Conservation (phyloP, 2,797 vertebrate genomes). For the Oryzias sinensis region DNA sequence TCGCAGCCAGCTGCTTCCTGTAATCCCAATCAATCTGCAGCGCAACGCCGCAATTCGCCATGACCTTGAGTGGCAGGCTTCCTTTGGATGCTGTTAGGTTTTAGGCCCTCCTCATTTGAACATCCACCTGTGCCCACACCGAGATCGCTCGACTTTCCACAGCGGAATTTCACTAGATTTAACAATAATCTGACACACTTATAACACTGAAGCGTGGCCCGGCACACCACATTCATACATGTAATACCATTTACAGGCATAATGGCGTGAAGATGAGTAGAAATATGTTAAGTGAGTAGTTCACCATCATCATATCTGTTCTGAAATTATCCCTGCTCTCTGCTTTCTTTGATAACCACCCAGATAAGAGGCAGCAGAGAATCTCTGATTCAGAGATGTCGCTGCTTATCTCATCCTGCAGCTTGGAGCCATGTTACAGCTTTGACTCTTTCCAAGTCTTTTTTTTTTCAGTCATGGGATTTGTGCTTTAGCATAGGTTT, state of each 20-base stretch:
- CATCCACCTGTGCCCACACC: constrained; percentile 75
- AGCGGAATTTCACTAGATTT: constrained; percentile 48
- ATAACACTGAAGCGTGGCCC: constrained; percentile 11
- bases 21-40: constrained; percentile 77
- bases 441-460: constrained; percentile 5
- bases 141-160: constrained; percentile 47
- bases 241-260: no score
- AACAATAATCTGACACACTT: constrained; percentile 20
- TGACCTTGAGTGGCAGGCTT: constrained; percentile 76
- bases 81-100: constrained; percentile 45
- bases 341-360: neutral
- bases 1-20: constrained; percentile 79
- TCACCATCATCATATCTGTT: neutral
- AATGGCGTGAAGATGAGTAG: constrained; percentile 4
- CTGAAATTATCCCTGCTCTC: neutral
- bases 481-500: constrained; percentile 70
- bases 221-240: no score
- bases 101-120: constrained; percentile 69
- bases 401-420: no score
- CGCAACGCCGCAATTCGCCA: constrained; percentile 52
- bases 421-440: constrained; percentile 1
- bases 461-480: constrained; percentile 36
- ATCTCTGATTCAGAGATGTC: neutral
- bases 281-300: neutral
- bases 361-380: neutral